These are phyloP conservation scores for Halcyon senegalensis DNA, from an alignment of 2,113 vertebrate genomes.

Conservation along the genomic window DNA sequence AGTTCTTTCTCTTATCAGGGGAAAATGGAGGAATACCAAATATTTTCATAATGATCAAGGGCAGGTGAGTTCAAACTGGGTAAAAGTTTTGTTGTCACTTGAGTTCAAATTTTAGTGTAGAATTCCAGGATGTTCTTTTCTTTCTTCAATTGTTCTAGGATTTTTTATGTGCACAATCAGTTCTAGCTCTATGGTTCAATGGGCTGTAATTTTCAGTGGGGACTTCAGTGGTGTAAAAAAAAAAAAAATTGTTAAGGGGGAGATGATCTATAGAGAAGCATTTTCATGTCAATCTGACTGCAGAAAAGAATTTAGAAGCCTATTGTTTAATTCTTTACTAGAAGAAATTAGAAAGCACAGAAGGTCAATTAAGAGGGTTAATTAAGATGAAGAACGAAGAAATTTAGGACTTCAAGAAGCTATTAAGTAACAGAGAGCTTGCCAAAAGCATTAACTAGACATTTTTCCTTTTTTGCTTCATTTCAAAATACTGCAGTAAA, in stretches of 20 bases:
- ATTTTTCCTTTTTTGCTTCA: background rate
- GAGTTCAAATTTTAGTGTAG: slow-evolving; percentile 21
- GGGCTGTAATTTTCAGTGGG: background rate
- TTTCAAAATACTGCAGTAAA: slow-evolving; percentile 33
- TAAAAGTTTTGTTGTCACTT: slow-evolving; percentile 21
- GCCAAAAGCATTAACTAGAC: slow-evolving; percentile 3
- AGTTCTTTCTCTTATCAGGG: slow-evolving; percentile 19
- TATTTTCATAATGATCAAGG: slow-evolving; percentile 38
- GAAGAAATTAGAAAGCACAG: slow-evolving; percentile 7
- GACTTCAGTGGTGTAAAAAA: background rate
- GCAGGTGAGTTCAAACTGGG: background rate
- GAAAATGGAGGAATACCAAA: slow-evolving; percentile 5
- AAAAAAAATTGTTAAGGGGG: background rate
- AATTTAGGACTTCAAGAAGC: slow-evolving; percentile 9
- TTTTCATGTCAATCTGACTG: background rate
- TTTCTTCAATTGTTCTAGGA: background rate
- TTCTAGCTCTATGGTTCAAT: slow-evolving; percentile 6
- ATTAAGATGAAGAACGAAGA: slow-evolving; percentile 7
- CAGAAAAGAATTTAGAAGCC: background rate
- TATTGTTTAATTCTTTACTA: background rate
- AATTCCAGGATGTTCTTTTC: slow-evolving; percentile 37
- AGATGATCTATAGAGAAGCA: background rate
- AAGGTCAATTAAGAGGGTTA: slow-evolving; percentile 50
- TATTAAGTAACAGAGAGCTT: slow-evolving; percentile 16
- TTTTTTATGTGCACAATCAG: slow-evolving; percentile 34